phyloP scores from a whole-genome alignment of 1,140 invertebrate species.

The Neodiprion virginianus region DNA sequence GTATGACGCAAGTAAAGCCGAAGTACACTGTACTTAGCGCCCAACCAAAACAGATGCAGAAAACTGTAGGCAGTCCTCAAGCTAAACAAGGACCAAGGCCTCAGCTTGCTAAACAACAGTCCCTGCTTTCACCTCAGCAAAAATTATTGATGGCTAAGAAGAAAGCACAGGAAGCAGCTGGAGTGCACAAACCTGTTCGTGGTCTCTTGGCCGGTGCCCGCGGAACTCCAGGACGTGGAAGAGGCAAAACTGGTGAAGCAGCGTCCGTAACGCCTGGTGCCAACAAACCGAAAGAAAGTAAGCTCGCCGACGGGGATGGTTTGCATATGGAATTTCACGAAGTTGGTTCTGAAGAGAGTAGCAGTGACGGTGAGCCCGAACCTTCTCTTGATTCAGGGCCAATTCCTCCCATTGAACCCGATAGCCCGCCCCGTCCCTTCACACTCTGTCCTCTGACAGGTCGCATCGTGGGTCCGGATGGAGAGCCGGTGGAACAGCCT shows the following conservation, averaged over 20 bases:
- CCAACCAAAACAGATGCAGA: conserved; percentile 42
- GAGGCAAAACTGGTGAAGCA: conserved; percentile 30
- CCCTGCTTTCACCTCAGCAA: conserved; percentile 55
- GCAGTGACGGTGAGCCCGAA: conserved; percentile 64
- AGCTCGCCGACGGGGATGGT: conserved; percentile 57
- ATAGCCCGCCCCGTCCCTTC: conserved; percentile 71
- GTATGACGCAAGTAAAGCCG: conserved; percentile 41
- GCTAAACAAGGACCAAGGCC: conserved; percentile 43
- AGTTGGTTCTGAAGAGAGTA: conserved; percentile 60
- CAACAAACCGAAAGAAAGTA: conserved; percentile 55
- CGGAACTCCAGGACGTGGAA: conserved; percentile 32
- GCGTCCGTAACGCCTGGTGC: conserved; percentile 19
- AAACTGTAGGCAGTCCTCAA: conserved; percentile 33
- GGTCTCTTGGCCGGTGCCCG: conserved; percentile 39
- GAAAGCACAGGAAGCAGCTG: conserved; percentile 55
- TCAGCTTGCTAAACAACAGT: conserved; percentile 44
- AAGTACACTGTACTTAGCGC: conserved; percentile 40
- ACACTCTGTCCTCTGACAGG: conserved; percentile 74
- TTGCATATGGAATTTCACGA: conserved; percentile 62
- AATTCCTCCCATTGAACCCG: conserved; percentile 60
- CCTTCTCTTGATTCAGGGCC: conserved; percentile 66
- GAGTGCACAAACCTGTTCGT: conserved; percentile 42
- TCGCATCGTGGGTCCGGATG: conserved; percentile 72
- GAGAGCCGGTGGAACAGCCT: conserved; percentile 65
- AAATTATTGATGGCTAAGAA: conserved; percentile 58